phyloP scores from a whole-genome alignment of 1,140 invertebrate species.

The Euwallacea fornicatus region DNA sequence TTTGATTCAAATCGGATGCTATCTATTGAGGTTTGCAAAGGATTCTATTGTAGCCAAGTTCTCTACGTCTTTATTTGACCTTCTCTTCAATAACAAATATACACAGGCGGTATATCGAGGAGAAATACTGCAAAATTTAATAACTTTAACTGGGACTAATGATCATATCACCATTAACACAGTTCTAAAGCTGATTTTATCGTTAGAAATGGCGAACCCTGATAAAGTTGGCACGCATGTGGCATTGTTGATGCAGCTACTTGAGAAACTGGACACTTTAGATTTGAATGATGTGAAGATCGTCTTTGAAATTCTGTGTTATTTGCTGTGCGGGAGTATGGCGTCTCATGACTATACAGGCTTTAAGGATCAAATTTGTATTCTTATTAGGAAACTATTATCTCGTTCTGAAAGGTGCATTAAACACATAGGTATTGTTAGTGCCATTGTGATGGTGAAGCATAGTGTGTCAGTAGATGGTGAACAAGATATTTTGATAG shows the following conservation, averaged over 20 bases:
- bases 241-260: constrained; percentile 55
- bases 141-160: constrained; percentile 39
- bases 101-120: constrained; percentile 37
- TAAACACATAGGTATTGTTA: constrained; percentile 56
- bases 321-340: constrained; percentile 57
- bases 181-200: constrained; percentile 43
- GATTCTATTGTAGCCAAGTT: constrained; percentile 41
- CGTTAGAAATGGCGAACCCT: constrained; percentile 31
- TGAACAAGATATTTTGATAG: constrained; percentile 6
- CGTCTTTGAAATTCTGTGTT: constrained; percentile 59
- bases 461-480: constrained; percentile 47
- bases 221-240: constrained; percentile 52
- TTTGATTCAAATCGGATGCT: constrained; percentile 53
- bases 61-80: constrained; percentile 39
- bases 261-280: constrained; percentile 62
- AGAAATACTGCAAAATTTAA: constrained; percentile 46
- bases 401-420: constrained; percentile 54
- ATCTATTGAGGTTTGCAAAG: constrained; percentile 37
- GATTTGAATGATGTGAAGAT: constrained; percentile 59
- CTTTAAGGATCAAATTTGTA: constrained; percentile 63
- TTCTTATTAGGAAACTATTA: constrained; percentile 65
- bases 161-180: constrained; percentile 39
- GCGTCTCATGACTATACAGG: constrained; percentile 53
- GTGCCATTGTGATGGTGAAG: constrained; percentile 55
- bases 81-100: constrained; percentile 43